These are phyloP conservation scores for Xestobium rufovillosum DNA, from an alignment of 2,888 invertebrate genomes.

Conservation along the genomic window DNA sequence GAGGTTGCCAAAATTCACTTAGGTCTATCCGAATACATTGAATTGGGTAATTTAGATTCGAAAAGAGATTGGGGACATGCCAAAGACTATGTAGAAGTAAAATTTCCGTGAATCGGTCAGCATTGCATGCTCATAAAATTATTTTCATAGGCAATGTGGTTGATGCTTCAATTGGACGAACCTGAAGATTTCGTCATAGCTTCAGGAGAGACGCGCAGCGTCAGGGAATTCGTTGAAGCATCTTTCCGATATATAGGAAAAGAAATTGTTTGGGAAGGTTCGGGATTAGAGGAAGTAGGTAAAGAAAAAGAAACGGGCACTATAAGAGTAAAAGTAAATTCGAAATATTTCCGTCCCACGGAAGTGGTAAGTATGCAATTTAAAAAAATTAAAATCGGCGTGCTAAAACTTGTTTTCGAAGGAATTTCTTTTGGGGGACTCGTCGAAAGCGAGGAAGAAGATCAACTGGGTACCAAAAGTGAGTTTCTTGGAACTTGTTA, in stretches of 20 bases:
- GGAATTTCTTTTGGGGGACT: slow-evolving; percentile 89
- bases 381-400: no score
- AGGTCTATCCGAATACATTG: slow-evolving; percentile 75
- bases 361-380: slow-evolving; percentile 95
- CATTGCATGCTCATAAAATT: neutral
- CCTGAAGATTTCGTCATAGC: slow-evolving; percentile 98
- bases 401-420: no score
- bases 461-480: slow-evolving; percentile 87
- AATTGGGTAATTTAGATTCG: slow-evolving; percentile 92
- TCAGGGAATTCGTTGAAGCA: slow-evolving; percentile 90
- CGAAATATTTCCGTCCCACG: slow-evolving; percentile 93
- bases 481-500: slow-evolving; percentile 73
- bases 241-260: slow-evolving; percentile 79
- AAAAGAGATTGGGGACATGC: slow-evolving; percentile 98
- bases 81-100: slow-evolving; percentile 88
- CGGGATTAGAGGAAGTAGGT: slow-evolving; percentile 75
- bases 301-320: slow-evolving; percentile 60
- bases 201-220: slow-evolving; percentile 90
- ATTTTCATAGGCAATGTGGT: slow-evolving; percentile 86
- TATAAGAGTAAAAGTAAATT: slow-evolving; percentile 80
- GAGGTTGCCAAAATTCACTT: slow-evolving; percentile 94
- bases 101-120: slow-evolving; percentile 16
- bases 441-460: slow-evolving; percentile 78
- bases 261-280: slow-evolving; percentile 81
- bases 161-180: slow-evolving; percentile 88